Base-by-base conservation (phyloP, 2,888 invertebrate species). In the Allygus modestus region DNA sequence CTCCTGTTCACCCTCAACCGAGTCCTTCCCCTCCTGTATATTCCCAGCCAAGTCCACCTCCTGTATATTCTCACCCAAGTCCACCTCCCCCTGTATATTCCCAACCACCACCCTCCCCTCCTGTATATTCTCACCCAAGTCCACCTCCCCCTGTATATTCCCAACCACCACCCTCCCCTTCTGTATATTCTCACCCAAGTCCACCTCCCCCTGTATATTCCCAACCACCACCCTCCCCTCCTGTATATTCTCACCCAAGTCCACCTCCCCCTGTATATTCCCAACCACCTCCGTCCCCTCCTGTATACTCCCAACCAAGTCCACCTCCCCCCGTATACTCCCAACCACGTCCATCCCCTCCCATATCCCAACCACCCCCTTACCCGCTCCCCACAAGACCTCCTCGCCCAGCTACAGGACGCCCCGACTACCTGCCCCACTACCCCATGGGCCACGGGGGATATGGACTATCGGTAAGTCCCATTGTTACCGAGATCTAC, bases 391-490 rank as follows among this genome's bases (percentile, higher is more conserved):
- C 58, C 20, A 5, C 20, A 2, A 20, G 58, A 20, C 69, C 69
- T 0, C 33, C n/a, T 2, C 31, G 17, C 28, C 5, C 17, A 1
- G 69, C 33, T 7, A n/a, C 17, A 37, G 31, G 69, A 5, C 69
- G 31, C 69, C 69, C 33, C 69, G 37, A 69, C 69, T 28, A 51
- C 54, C 28, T 51, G 7, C 77, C 31, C 77, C 77, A 9, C 77
- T 20, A 77, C 77, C 28, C 33, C 31, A 1, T 28, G 2, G 43
- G 46, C 51, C 5, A 69, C 33, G 37, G 69, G 2, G 69, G 23
- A 69, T 9, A 37, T 9, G 37, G 37, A 37, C 31, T 77, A 51
- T 77, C 77, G 77, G 77, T 77, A 77, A 77, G 77, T 77, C 17
- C 77, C n/a, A 69, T 73, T 73, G 73, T 73, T 43, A 12, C 23